phyloP scores from a whole-genome alignment of 2,888 invertebrate species.

The Drosophila barbarae region DNA sequence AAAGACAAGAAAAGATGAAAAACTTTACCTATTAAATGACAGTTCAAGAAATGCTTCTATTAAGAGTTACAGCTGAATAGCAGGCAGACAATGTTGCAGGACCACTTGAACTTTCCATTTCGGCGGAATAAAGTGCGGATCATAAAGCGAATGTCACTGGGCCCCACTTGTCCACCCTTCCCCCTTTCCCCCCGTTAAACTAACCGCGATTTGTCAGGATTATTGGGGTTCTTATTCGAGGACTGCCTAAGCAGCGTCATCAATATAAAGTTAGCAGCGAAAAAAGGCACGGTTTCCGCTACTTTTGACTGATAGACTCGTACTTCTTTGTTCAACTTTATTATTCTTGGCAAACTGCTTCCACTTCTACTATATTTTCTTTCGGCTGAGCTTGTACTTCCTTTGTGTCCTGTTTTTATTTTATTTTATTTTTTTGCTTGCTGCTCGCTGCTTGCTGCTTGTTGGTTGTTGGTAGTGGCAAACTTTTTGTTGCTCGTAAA shows the following conservation, averaged over 20 bases:
- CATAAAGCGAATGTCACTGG: constrained; percentile 27
- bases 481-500: constrained; percentile 70
- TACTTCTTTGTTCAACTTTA: constrained; percentile 55
- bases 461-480: constrained; percentile 9
- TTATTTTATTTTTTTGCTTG: not conserved
- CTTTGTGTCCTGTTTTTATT: constrained; percentile 27
- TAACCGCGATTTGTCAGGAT: constrained; percentile 38
- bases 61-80: not conserved
- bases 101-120: constrained; percentile 3
- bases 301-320: constrained; percentile 43
- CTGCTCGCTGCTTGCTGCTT: not conserved
- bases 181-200: not conserved
- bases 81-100: constrained; percentile 8
- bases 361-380: constrained; percentile 41
- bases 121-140: constrained; percentile 26
- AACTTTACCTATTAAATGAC: constrained; percentile 5
- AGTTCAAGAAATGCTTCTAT: not conserved
- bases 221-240: constrained; percentile 15
- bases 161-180: not conserved
- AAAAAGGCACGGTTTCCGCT: constrained; percentile 36
- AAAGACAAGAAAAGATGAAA: not conserved
- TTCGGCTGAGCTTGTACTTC: constrained; percentile 36
- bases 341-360: constrained; percentile 53
- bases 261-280: constrained; percentile 29
- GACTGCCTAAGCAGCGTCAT: constrained; percentile 29